These are phyloP conservation scores for Nycticorax nycticorax DNA, from an alignment of 2,113 vertebrate genomes.

Conservation along the genomic window DNA sequence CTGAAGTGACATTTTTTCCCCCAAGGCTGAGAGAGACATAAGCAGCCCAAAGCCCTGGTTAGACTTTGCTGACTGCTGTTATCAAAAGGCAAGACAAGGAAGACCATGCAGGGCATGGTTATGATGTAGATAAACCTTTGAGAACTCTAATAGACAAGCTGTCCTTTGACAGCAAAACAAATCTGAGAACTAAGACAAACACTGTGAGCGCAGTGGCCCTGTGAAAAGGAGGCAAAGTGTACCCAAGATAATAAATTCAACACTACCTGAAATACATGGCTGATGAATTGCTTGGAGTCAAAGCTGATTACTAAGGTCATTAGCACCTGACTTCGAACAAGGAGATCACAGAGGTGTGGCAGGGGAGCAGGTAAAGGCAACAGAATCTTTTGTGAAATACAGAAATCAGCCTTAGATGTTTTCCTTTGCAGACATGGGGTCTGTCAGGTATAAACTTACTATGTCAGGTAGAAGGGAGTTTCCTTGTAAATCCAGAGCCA, in stretches of 20 bases:
- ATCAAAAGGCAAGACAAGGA: neutral
- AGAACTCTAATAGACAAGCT: neutral
- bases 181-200: neutral
- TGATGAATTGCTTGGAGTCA: neutral
- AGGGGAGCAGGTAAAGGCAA: neutral
- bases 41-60: neutral
- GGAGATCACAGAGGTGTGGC: neutral
- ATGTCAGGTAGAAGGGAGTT: neutral
- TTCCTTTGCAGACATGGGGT: neutral
- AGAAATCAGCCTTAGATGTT: neutral
- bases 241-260: neutral
- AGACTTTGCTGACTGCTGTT: neutral
- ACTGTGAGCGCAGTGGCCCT: neutral
- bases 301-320: neutral
- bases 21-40: neutral
- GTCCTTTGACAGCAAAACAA: neutral
- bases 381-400: neutral
- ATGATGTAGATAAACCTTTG: neutral
- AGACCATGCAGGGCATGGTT: neutral
- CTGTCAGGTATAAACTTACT: neutral
- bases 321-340: neutral
- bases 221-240: neutral
- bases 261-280: rapidly evolving
- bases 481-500: neutral
- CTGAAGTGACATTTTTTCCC: neutral